Conservation (phyloP, 2,888 invertebrate genomes). For the Hypomecis punctinalis region DNA sequence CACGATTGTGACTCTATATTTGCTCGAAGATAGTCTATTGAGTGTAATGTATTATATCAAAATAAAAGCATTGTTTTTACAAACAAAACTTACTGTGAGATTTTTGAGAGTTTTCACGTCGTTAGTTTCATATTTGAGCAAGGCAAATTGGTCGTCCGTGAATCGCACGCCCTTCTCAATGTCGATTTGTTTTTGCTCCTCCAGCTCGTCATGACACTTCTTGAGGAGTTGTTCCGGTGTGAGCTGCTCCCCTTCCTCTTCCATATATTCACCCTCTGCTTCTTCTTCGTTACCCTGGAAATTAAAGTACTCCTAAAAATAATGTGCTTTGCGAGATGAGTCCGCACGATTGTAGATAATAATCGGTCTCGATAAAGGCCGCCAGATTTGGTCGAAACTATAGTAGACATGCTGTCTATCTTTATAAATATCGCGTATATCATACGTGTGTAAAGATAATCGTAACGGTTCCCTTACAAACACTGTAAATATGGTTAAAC, state of each 20-base stretch:
- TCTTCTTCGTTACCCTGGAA: conserved; percentile 75
- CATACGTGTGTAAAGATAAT: no score
- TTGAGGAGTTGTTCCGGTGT: conserved; percentile 71
- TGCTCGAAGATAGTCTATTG: no score
- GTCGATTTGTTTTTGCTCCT: conserved; percentile 68
- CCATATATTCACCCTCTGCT: conserved; percentile 64
- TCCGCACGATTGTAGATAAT: no score
- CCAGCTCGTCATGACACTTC: conserved; percentile 68
- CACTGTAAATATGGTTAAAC: no score
- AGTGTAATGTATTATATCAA: no score
- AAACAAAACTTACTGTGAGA: conserved; percentile 79
- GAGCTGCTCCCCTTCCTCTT: conserved; percentile 67
- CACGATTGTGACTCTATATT: no score
- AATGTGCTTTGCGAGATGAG: not conserved
- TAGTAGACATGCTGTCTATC: no score
- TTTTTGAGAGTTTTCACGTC: conserved; percentile 84
- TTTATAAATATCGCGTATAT: no score
- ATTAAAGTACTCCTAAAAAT: not conserved
- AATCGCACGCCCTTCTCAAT: conserved; percentile 85
- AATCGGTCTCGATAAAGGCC: no score
- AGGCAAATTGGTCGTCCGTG: conserved; percentile 84
- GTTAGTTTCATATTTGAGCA: conserved; percentile 86
- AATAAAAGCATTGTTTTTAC: no score
- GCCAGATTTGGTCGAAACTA: no score
- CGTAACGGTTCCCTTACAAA: no score